Evolutionary conservation across 2,113 vertebrate genomes (phyloP).

Genomic region (Sardina pilchardus): DNA sequence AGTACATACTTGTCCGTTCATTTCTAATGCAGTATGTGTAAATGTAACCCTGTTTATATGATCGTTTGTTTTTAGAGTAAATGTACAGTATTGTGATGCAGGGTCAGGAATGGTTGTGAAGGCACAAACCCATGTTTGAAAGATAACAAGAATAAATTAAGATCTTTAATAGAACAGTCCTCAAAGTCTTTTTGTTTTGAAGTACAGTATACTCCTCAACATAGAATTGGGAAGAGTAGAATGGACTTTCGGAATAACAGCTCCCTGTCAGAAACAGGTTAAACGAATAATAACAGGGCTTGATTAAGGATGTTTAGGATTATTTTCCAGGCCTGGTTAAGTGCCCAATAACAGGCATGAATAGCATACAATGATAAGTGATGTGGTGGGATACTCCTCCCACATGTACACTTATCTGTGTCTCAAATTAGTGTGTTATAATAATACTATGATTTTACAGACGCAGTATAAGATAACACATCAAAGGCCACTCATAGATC

Average conservation of each 20-base stretch:
- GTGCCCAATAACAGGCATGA: neutral
- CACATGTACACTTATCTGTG: neutral
- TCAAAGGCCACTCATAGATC: neutral
- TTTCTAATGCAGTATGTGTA: slow-evolving; percentile 27
- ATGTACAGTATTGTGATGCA: slow-evolving; percentile 19
- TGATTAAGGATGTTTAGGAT: neutral
- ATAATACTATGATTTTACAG: neutral
- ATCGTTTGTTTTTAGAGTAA: slow-evolving; percentile 17
- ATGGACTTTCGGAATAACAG: no score
- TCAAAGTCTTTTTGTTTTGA: neutral
- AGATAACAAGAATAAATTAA: neutral
- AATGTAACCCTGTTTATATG: slow-evolving; percentile 17
- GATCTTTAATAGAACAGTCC: neutral
- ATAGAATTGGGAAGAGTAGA: neutral
- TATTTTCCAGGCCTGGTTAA: neutral
- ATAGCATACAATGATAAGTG: neutral
- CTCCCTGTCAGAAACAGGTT: neutral
- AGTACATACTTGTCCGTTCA: neutral
- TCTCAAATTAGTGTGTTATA: neutral
- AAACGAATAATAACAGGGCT: neutral
- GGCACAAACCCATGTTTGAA: slow-evolving; percentile 10
- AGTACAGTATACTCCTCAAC: neutral
- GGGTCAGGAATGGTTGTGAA: slow-evolving; percentile 29
- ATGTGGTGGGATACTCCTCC: neutral
- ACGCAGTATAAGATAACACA: neutral